A percentile compares a stretch with the other conserved stretches of the same genome.
Evolutionary conservation across 2,888 invertebrate genomes (phyloP).

Genomic region (Lasioglossum vierecki): DNA sequence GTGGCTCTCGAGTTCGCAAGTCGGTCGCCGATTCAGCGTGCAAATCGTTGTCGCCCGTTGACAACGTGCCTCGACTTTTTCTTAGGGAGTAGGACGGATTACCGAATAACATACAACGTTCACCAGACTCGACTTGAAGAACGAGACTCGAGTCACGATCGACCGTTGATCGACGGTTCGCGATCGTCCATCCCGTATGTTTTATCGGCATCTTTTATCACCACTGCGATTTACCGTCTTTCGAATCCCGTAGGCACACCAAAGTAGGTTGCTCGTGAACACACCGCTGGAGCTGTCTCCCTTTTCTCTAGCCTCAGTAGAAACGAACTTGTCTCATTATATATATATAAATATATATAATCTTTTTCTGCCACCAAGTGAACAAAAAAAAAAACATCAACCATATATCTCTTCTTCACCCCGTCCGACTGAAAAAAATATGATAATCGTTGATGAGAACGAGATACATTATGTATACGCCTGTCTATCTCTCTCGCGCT

Average conservation of each 20-base stretch:
- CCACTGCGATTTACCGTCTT: conserved; percentile 68
- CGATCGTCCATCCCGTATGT: conserved; percentile 67
- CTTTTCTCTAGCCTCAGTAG: conserved; percentile 67
- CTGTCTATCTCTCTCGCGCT: conserved; percentile 10
- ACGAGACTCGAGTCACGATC: conserved; percentile 14
- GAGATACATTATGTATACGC: conserved; percentile 1
- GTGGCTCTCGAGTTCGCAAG: conserved; percentile 12
- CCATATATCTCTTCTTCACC: conserved; percentile 42
- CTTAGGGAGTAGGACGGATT: not conserved
- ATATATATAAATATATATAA: not conserved
- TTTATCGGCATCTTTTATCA: conserved; percentile 68
- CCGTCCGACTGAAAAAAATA: conserved; percentile 15
- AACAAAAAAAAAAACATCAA: conserved; percentile 21
- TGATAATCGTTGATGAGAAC: conserved; percentile 15
- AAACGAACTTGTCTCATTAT: conserved; percentile 57
- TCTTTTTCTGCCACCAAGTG: conserved; percentile 42
- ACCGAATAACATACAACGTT: not conserved
- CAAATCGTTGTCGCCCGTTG: not conserved
- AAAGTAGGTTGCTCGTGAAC: conserved; percentile 84
- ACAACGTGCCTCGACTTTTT: conserved; percentile 31
- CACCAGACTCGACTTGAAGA: not conserved
- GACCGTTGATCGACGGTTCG: conserved; percentile 53
- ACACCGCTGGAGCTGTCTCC: conserved; percentile 79
- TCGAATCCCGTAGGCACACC: conserved; percentile 82
- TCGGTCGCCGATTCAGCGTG: conserved; percentile 20